Conservation (phyloP, 1,140 invertebrate genomes). For the Colletes latitarsis region DNA sequence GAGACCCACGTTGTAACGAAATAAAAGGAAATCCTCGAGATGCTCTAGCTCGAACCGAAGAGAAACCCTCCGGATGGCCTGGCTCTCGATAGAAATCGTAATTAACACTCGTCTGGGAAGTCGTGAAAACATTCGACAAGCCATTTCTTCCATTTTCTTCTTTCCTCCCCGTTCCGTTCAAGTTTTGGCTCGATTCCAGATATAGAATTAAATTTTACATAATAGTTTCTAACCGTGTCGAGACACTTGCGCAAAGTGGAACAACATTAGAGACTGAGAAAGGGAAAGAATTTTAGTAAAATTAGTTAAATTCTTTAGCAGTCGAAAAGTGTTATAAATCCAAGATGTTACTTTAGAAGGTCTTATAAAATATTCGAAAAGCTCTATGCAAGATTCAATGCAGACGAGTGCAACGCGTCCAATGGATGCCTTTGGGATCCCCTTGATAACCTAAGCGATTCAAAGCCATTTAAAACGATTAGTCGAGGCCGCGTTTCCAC, state of each 20-base stretch:
- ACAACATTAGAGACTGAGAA: too few relatives aligned
- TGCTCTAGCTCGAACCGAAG: not conserved
- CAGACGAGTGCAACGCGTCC: not conserved
- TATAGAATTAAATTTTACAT: too few relatives aligned
- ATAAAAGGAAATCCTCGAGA: slow-evolving; percentile 26
- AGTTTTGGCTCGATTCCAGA: not conserved
- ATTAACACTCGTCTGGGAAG: slow-evolving; percentile 21
- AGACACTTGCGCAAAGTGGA: too few relatives aligned
- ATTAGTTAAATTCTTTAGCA: too few relatives aligned
- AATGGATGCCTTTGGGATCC: not conserved
- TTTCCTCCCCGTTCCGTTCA: too few relatives aligned
- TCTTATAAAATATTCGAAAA: not conserved
- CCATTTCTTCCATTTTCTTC: not conserved
- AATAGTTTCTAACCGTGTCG: too few relatives aligned
- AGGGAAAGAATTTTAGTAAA: too few relatives aligned
- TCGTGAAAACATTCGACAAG: slow-evolving; percentile 1
- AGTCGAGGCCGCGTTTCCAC: slow-evolving; percentile 27
- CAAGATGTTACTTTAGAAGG: too few relatives aligned
- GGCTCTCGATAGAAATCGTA: not conserved
- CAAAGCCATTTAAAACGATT: slow-evolving; percentile 30
- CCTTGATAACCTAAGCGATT: slow-evolving; percentile 17
- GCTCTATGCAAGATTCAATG: not conserved
- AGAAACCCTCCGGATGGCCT: slow-evolving; percentile 2
- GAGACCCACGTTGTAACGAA: slow-evolving; percentile 22
- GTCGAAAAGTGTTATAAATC: too few relatives aligned